A percentile compares a stretch with the other conserved stretches of the same genome.
These are phyloP conservation scores for Ariolimax columbianus DNA, from an alignment of 2,888 invertebrate genomes.

Conservation along the genomic window DNA sequence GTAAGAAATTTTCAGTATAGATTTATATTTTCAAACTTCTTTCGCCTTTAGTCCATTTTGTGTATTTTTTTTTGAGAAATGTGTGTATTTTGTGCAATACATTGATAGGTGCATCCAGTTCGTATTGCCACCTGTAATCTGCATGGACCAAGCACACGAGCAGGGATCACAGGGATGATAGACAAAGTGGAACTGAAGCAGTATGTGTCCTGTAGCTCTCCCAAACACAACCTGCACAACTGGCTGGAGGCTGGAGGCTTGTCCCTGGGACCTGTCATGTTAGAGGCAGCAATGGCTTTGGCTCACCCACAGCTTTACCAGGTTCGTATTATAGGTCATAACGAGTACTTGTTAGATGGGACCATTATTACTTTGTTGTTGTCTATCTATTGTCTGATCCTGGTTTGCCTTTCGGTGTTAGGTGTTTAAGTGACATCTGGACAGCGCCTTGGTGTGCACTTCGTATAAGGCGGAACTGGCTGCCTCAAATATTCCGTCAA, in stretches of 20 bases:
- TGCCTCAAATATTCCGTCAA: no score
- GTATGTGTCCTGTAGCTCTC: constrained; percentile 82
- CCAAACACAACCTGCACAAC: constrained; percentile 59
- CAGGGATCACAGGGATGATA: constrained; percentile 91
- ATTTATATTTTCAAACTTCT: no score
- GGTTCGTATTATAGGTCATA: constrained; percentile 22
- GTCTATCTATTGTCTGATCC: no score
- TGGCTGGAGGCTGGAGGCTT: constrained; percentile 96
- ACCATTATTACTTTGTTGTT: no score
- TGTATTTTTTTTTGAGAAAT: no score
- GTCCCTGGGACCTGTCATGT: constrained; percentile 91
- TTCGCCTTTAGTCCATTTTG: no score
- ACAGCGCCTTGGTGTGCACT: no score
- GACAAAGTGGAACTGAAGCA: constrained; percentile 86
- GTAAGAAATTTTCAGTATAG: no score
- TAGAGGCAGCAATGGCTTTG: constrained; percentile 90
- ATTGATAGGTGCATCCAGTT: constrained; percentile 87
- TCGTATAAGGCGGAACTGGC: no score
- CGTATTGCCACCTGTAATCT: constrained; percentile 94
- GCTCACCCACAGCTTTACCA: constrained; percentile 72
- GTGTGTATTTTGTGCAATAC: no score
- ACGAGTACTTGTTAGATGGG: neutral
- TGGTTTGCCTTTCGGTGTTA: no score
- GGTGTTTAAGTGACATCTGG: no score
- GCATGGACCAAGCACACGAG: constrained; percentile 93